A percentile compares a stretch with the other conserved stretches of the same genome.
Evolutionary conservation across 37 sponge, comb jelly and placozoan genomes (phyloP).

Genomic region (Trichoplax adhaerens): DNA sequence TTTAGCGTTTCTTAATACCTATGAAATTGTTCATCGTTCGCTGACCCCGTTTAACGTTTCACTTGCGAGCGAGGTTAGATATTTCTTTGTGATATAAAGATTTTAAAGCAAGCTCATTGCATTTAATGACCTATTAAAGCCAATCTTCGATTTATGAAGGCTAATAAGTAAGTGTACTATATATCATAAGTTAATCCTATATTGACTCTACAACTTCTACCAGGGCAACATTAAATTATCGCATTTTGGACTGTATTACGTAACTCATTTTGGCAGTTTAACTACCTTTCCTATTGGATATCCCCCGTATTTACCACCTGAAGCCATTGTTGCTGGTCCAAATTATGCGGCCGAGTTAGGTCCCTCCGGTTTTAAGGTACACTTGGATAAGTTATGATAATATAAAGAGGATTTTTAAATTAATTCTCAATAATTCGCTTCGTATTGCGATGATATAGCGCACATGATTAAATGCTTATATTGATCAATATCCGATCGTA

Average conservation of each 20-base stretch:
- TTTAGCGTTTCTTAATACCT: slow-evolving; percentile 35
- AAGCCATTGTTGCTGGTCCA: slow-evolving; percentile 26
- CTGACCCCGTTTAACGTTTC: slow-evolving; percentile 31
- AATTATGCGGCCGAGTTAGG: not conserved
- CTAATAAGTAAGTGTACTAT: no score
- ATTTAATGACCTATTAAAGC: no score
- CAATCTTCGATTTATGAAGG: no score
- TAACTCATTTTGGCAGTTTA: slow-evolving; percentile 50
- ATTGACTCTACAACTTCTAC: not conserved
- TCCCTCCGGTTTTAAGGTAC: no score
- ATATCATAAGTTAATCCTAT: no score
- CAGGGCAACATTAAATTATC: slow-evolving; percentile 66
- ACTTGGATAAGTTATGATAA: no score
- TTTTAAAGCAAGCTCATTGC: not conserved
- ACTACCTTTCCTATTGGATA: slow-evolving; percentile 78
- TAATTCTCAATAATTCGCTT: no score
- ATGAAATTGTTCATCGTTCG: slow-evolving; percentile 32
- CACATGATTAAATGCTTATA: no score
- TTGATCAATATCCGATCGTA: no score
- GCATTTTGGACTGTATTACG: slow-evolving; percentile 68
- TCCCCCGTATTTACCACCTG: slow-evolving; percentile 70
- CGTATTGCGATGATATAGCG: no score
- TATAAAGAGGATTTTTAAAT: no score
- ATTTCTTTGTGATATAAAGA: not conserved
- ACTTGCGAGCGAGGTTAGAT: slow-evolving; percentile 33